Conservation (phyloP, 2,888 invertebrate genomes). For the Tetropium fuscum region DNA sequence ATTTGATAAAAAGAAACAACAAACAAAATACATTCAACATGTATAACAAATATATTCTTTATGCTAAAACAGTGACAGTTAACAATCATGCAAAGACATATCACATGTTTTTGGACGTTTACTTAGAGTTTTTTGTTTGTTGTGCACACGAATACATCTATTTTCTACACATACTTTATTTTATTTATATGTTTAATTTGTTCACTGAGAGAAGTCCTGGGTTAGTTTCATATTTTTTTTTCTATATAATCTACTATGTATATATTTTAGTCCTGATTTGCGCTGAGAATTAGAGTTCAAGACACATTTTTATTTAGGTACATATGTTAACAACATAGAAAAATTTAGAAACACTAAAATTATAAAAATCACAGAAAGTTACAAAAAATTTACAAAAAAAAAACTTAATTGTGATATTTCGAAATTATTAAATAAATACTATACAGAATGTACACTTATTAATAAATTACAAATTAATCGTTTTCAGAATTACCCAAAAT, state of each 20-base stretch:
- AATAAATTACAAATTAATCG: constrained; percentile 53
- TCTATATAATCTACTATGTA: constrained; percentile 41
- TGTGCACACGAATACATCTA: constrained; percentile 42
- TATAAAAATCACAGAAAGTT: constrained; percentile 64
- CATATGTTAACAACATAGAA: constrained; percentile 56
- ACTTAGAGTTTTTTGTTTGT: constrained; percentile 41
- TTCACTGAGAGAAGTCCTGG: constrained; percentile 55
- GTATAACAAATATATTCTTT: constrained; percentile 46
- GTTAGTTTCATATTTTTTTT: constrained; percentile 49
- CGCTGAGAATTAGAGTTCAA: constrained; percentile 57
- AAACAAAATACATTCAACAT: constrained; percentile 51
- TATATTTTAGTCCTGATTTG: constrained; percentile 55
- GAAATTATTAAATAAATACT: constrained; percentile 62
- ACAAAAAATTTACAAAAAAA: constrained; percentile 54
- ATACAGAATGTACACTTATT: constrained; percentile 64
- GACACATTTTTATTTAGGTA: constrained; percentile 63
- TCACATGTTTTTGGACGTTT: constrained; percentile 57
- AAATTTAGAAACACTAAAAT: constrained; percentile 54
- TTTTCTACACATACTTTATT: constrained; percentile 36
- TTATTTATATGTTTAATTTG: constrained; percentile 42
- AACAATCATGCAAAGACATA: constrained; percentile 56
- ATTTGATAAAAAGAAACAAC: constrained; percentile 30
- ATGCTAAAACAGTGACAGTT: constrained; percentile 46
- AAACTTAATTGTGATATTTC: constrained; percentile 54
- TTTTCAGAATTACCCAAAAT: constrained; percentile 45